phyloP scores from a whole-genome alignment of 1,140 invertebrate genomes.

The Polyergus mexicanus region DNA sequence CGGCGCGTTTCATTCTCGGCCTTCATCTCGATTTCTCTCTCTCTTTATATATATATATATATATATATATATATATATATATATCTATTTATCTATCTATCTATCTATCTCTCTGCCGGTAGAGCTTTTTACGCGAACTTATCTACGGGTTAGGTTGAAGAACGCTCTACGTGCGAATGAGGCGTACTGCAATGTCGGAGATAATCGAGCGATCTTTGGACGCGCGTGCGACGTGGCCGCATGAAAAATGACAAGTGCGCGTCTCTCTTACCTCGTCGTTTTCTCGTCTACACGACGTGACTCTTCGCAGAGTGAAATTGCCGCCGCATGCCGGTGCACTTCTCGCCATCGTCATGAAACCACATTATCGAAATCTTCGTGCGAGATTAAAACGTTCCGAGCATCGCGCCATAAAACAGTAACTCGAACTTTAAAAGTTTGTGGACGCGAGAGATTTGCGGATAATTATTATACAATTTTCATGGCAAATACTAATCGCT shows the following conservation, averaged over 20 bases:
- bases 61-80: too few species aligned
- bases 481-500: background rate
- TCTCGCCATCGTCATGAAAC: slow-evolving; percentile 65
- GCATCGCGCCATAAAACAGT: slow-evolving; percentile 31
- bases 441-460: background rate
- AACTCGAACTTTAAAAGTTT: background rate
- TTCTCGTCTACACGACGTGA: slow-evolving; percentile 42
- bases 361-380: slow-evolving; percentile 61
- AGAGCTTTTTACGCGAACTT: slow-evolving; percentile 58
- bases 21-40: slow-evolving; percentile 3
- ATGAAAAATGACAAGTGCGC: slow-evolving; percentile 71
- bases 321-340: slow-evolving; percentile 39
- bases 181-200: slow-evolving; percentile 35
- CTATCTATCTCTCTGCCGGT: background rate
- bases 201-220: slow-evolving; percentile 62
- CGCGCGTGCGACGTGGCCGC: slow-evolving; percentile 55
- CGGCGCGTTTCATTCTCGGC: slow-evolving; percentile 26
- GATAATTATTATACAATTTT: background rate
- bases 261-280: slow-evolving; percentile 39
- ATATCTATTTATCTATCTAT: too few species aligned
- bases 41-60: too few species aligned
- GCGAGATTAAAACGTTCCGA: slow-evolving; percentile 75
- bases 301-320: slow-evolving; percentile 44
- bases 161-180: slow-evolving; percentile 63
- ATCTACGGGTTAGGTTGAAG: slow-evolving; percentile 44